Conservation (phyloP, 1,140 invertebrate genomes). For the Glossosoma conforme region DNA sequence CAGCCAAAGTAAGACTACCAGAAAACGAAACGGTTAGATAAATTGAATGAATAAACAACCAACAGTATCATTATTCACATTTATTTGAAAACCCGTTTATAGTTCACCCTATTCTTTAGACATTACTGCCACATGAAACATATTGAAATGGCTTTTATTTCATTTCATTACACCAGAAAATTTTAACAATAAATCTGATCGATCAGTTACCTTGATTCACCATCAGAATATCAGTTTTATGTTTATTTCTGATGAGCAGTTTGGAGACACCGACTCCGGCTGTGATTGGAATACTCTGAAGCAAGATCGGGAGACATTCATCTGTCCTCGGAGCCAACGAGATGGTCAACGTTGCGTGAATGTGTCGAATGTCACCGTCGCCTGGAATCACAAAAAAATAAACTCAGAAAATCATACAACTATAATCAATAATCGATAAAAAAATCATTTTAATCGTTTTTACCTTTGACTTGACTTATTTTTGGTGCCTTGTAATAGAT, state of each 20-base stretch:
- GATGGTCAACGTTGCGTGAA: constrained; percentile 19
- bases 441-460: constrained; percentile 5
- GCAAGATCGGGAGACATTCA: constrained; percentile 1
- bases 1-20: too few species aligned
- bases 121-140: too few species aligned
- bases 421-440: constrained; percentile 10
- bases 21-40: too few species aligned
- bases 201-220: constrained; percentile 22
- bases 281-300: constrained; percentile 5
- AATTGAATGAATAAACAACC: too few species aligned
- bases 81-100: too few species aligned
- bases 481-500: constrained; percentile 19
- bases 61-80: too few species aligned
- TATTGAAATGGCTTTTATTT: too few species aligned
- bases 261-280: constrained; percentile 20
- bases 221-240: constrained; percentile 18
- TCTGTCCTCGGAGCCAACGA: not conserved
- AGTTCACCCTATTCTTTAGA: too few species aligned
- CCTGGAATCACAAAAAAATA: constrained; percentile 10
- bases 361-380: constrained; percentile 4
- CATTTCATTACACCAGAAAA: too few species aligned
- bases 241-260: constrained; percentile 20
- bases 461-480: constrained; percentile 13
- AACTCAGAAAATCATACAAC: not conserved
- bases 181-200: too few species aligned